Evolutionary conservation across 2,113 vertebrate genomes (phyloP).

Genomic region (Hippopotamus amphibius): DNA sequence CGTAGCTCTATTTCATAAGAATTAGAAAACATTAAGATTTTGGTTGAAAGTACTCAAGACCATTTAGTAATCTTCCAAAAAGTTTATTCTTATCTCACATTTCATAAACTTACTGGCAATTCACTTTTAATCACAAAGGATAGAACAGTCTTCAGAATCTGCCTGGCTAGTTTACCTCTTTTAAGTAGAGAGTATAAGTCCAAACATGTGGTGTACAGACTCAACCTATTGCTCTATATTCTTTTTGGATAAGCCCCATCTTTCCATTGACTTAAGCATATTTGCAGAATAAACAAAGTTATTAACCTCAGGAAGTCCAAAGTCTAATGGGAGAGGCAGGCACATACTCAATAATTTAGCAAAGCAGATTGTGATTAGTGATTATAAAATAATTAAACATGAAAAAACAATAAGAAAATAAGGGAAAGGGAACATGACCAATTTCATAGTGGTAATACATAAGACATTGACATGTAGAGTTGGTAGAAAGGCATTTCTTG

Average conservation of each 20-base stretch:
- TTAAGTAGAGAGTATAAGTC: neutral
- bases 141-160: neutral
- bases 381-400: neutral
- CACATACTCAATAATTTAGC: neutral
- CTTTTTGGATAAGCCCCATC: neutral
- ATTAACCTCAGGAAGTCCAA: neutral
- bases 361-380: neutral
- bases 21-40: neutral
- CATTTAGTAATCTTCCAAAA: neutral
- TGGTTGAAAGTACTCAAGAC: neutral
- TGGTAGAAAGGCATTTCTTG: neutral
- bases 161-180: neutral
- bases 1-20: neutral
- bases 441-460: neutral
- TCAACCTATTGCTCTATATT: neutral
- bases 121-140: neutral
- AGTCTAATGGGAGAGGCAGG: neutral
- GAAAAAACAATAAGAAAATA: neutral
- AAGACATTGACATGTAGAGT: neutral
- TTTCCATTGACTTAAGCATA: neutral
- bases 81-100: neutral
- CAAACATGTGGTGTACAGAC: accelerated
- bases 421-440: neutral
- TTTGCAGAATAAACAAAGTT: neutral
- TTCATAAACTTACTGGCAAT: neutral